Conservation (phyloP, 1,140 invertebrate species). For the Mizuhopecten yessoensis region DNA sequence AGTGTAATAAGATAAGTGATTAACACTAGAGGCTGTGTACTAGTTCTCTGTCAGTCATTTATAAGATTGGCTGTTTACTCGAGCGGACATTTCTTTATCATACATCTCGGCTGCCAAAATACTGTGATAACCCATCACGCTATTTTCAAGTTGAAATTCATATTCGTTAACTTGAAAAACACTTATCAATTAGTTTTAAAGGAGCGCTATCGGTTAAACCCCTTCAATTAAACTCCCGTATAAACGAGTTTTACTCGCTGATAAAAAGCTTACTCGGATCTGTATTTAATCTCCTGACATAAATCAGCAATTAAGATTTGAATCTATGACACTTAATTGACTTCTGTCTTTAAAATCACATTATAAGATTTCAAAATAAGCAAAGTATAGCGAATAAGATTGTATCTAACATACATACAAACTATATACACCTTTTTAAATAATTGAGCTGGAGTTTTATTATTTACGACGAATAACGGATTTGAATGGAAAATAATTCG, state of each 20-base stretch:
- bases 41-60: background rate
- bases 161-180: background rate
- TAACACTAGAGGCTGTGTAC: background rate
- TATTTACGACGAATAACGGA: too few relatives aligned
- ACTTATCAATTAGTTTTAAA: conserved; percentile 39
- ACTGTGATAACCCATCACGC: background rate
- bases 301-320: conserved; percentile 6
- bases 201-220: background rate
- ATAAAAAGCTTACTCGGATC: background rate
- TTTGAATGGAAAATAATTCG: background rate
- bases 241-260: background rate
- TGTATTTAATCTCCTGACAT: background rate
- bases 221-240: background rate
- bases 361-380: background rate
- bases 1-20: background rate
- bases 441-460: background rate
- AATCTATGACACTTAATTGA: background rate
- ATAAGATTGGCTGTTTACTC: background rate
- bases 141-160: background rate
- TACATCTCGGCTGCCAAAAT: background rate
- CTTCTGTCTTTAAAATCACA: conserved; percentile 34
- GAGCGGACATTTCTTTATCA: background rate
- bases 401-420: background rate
- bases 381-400: background rate
- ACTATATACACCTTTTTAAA: background rate